Base-by-base conservation (phyloP, 2,797 vertebrate species). In the Gallinago nigripennis region DNA sequence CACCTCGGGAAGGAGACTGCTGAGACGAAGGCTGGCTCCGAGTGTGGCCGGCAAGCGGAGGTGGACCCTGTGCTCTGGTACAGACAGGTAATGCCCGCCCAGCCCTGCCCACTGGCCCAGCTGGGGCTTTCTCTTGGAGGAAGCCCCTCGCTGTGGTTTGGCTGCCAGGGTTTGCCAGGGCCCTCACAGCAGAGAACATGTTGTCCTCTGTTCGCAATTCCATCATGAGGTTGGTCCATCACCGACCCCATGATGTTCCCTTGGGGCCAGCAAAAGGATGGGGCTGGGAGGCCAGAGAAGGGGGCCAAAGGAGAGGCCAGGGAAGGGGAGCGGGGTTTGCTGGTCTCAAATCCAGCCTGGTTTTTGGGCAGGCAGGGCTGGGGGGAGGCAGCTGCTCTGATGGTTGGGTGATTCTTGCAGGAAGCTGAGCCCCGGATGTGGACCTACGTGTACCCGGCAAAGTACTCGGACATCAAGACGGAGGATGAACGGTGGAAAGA, bases 31-130 rank as follows among this genome's bases (percentile, higher is more conserved):
- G 92, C 98, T 79, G 97, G 97, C 41, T 96, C 98, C 0, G 99
- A 99, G 87, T 98, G 98, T 48, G 98, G 98, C 91, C 98, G 98
- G 68, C 99, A 98, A 95, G 95, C 98, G 0, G 99, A 99, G 79
- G 98, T 99, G 97, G 99, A 99, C 94, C 99, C 99, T 25, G 98
- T 99, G 72, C 98, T 99, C 96, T 99, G 99, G 99, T 99, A 99
- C 98, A 98, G 99, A 98, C 99, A 99, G 99, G 99, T 99, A 99
- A 98, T 70, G 37, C 39, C 53, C 2, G 2, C 68, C 33, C 1
- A 1, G 58, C 16, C 18, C 33, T n/a, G 69, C 51, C 70, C 0
- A 0, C 37, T 21, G 20, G 64, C 72, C 19, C 18, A 11, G 56
- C 8, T 14, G 23, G 70, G 63, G 51, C 71, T 75, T 92, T 56